Evolutionary conservation across 2,113 vertebrate genomes (phyloP), one percentile per base, ranked within the genome.

Genomic region (Chunga burmeisteri): DNA sequence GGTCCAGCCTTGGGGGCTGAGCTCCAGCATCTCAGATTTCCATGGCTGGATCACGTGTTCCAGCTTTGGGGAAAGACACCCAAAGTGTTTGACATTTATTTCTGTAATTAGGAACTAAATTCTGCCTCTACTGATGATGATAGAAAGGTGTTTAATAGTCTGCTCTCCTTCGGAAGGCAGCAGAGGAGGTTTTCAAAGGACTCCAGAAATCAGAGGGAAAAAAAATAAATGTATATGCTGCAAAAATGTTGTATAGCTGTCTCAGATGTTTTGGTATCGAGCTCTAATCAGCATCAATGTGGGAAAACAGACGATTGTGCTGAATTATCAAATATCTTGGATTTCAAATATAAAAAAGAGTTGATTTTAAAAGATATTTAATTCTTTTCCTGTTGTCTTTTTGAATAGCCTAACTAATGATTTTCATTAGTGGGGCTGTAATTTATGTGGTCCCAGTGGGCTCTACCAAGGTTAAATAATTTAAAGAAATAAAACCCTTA

Each of bases 381-480:
- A 96, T 96, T 93, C 94, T 92, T 94, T 88, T 94, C 68, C 89
- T 90, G 78, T 96, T 96, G 95, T 94, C 92, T 94, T 87, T 80
- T 90, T 94, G 86, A 97, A 96, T 95, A 92, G 92, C 91, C 96
- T 98, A 98, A 98, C 95, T 97, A 95, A 97, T 98, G 97, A 97
- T 98, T 98, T 98, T 98, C 97, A 98, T 98, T 98, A 98, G 97
- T 26, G 81, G 96, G 95, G 95, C 96, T 84, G 93, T 97, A 97
- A 98, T 98, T 98, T 97, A 98, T 97, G 95, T 90, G 86, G 96
- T 98, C 97, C 97, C 97, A 95, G 93, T 92, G 96, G 95, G 97
- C 97, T 87, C 95, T 93, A 86, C 90, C 95, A 97, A 98, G 98
- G 98, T 98, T 98, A 98, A 98, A 98, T 98, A 98, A 98, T 98